Evolutionary conservation across 1,140 invertebrate genomes (phyloP), one percentile per base, ranked within the genome.

Genomic region (Brachionus asplanchnoidis): DNA sequence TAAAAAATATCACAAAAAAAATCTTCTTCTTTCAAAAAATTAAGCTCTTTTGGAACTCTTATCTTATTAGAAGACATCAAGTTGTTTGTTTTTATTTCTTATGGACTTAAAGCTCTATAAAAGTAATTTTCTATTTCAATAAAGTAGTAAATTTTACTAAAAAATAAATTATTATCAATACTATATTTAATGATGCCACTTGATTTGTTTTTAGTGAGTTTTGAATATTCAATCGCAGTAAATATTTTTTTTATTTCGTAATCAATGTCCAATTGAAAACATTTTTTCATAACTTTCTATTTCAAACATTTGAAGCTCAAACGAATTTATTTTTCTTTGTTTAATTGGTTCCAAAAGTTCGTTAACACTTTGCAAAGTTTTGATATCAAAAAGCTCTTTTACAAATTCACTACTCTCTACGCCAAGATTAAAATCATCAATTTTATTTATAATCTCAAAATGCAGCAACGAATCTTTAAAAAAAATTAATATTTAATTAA

Each of bases 181-280:
- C 36, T 46, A 75, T n/a, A 75, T 75, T 75, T 75, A 6, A 75
- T 75, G 20, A 75, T 17, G 8, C 70, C 23, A 32, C 70, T 75
- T 20, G 70, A 44, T 26, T 75, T 75, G 36, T 73, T 73, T 20
- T 73, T 14, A 36, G n/a, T 17, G 17, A 73, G 26, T 26, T 26
- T 26, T 26, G 26, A 26, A 26, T 26, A 26, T 5, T 68, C 65
- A 8, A 8, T 28, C 36, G 68, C 40, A 40, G 14, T 73, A 73
- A n/a, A 73, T n/a, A 73, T 73, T 73, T 11, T 73, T 73, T 73
- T 73, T 73, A 40, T 40, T 20, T 42, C 68, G 40, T 73, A 73
- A 73, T 73, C 68, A 40, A 40, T 73, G 14, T 36, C 68, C 32
- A n/a, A 40, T 40, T 20, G 17, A 75, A 1, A 75, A 20, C 14